Percentiles rank a stretch among this genome's conserved stretches.
Conservation (phyloP, 2,888 invertebrate species). For the Eustalomyia histrio region DNA sequence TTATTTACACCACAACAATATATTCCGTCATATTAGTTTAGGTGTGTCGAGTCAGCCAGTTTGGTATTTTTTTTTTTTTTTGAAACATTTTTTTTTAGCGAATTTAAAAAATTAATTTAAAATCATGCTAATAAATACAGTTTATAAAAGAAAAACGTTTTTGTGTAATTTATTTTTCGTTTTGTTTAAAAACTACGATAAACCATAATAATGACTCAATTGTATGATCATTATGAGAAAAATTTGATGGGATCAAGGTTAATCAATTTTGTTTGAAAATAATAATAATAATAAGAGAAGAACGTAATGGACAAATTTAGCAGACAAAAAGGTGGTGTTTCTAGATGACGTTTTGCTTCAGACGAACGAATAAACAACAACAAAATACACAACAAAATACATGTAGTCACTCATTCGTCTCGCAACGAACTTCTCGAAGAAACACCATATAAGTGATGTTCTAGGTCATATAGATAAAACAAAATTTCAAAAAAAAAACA, state of each 20-base stretch:
- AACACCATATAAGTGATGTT: background rate
- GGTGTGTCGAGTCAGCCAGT: constrained; percentile 19
- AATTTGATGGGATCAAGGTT: constrained; percentile 36
- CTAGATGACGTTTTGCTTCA: no score
- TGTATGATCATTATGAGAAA: constrained; percentile 30
- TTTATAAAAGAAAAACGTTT: background rate
- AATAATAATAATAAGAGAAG: background rate
- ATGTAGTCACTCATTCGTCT: no score
- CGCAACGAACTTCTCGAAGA: no score
- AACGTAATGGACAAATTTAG: background rate
- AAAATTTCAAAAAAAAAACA: no score
- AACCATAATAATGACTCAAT: constrained; percentile 27
- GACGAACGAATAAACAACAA: no score
- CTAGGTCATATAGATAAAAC: background rate
- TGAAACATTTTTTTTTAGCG: no score
- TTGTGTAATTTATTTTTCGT: background rate
- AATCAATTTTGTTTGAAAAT: constrained; percentile 32
- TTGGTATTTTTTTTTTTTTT: constrained; percentile 5
- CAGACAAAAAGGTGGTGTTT: no score
- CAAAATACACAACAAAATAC: no score
- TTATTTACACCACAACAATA: background rate
- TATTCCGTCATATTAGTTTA: constrained; percentile 22
- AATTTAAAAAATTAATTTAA: constrained; percentile 2
- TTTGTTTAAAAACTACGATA: background rate
- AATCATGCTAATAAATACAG: background rate